A percentile compares a stretch with the other conserved stretches of the same genome.
Conservation (phyloP, 2,113 vertebrate genomes). For the Sprattus sprattus region DNA sequence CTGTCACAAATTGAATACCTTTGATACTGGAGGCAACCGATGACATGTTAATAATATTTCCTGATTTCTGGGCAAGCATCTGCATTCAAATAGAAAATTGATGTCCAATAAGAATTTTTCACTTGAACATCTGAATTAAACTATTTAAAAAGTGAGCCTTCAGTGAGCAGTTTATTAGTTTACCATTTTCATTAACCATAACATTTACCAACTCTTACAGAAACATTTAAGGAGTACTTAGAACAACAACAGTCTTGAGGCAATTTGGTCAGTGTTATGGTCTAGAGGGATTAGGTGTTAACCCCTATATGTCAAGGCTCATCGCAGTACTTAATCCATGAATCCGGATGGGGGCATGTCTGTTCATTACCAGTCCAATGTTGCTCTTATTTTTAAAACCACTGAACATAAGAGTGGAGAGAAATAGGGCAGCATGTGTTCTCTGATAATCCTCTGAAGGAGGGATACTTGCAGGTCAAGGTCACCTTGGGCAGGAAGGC, state of each 20-base stretch:
- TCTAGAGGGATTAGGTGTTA: constrained; percentile 55
- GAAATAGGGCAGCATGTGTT: constrained; percentile 33
- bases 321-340: constrained; percentile 60
- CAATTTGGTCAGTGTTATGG: constrained; percentile 49
- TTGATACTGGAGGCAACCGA: constrained; percentile 94
- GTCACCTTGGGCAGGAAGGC: constrained; percentile 89
- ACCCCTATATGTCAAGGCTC: constrained; percentile 55
- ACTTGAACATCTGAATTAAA: not conserved
- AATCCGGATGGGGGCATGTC: not conserved
- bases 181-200: too few relatives aligned
- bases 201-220: not conserved
- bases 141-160: not conserved
- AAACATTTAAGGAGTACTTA: not conserved
- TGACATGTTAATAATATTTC: constrained; percentile 96
- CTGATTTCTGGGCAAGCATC: constrained; percentile 90
- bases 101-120: not conserved
- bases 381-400: not conserved
- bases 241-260: not conserved
- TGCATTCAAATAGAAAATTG: constrained; percentile 51
- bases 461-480: constrained; percentile 13
- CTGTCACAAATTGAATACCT: constrained; percentile 67
- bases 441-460: constrained; percentile 21
- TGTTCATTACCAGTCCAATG: not conserved
- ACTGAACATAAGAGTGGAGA: constrained; percentile 24
- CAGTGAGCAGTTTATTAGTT: too few relatives aligned